Conservation (phyloP, 2,888 invertebrate genomes). For the Lasioglossum zephyrum region DNA sequence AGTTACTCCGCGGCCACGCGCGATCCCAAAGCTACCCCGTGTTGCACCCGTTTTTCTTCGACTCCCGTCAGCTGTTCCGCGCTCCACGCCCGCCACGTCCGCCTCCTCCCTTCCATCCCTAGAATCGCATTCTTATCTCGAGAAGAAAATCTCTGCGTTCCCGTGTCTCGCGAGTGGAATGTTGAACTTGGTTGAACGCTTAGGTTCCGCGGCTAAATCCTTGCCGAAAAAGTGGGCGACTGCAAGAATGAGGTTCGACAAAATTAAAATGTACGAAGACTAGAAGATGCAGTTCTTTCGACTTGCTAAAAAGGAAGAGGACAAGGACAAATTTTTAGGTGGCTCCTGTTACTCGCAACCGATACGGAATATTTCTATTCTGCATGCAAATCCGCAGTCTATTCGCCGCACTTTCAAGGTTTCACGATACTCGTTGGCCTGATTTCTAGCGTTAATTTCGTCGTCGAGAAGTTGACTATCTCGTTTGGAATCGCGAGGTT, state of each 20-base stretch:
- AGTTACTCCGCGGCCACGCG: slow-evolving; percentile 13
- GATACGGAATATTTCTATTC: background rate
- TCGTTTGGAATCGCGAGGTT: background rate
- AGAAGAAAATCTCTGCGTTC: background rate
- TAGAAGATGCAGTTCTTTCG: no score
- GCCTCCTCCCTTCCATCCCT: background rate
- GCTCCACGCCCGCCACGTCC: slow-evolving; percentile 2
- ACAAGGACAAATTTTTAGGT: background rate
- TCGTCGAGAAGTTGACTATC: background rate
- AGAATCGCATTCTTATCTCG: slow-evolving; percentile 2
- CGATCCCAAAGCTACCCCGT: slow-evolving; percentile 25
- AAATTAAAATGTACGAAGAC: background rate
- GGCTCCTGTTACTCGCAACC: background rate
- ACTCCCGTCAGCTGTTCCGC: background rate
- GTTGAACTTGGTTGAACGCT: background rate
- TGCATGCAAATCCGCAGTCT: background rate
- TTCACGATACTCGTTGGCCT: background rate
- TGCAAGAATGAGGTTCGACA: no score
- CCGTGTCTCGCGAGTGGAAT: background rate
- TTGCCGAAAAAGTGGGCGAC: slow-evolving; percentile 35
- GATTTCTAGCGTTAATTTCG: background rate
- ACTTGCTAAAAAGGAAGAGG: no score
- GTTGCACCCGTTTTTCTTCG: slow-evolving; percentile 3
- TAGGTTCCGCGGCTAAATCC: background rate
- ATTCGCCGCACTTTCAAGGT: background rate